Evolutionary conservation across 1,140 invertebrate genomes (phyloP).

Genomic region (Calephelis virginiensis): DNA sequence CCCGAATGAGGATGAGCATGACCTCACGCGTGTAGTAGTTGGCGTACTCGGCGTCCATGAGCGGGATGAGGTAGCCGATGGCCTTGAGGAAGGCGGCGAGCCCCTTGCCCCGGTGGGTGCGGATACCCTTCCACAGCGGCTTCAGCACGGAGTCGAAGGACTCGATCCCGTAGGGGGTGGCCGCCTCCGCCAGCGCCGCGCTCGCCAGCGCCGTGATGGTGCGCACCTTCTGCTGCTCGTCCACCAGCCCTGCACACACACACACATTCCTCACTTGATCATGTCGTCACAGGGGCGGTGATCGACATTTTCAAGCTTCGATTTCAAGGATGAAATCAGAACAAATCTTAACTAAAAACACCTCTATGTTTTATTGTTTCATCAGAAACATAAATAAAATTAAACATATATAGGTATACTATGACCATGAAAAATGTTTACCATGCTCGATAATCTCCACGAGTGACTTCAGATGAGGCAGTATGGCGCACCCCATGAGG

Average conservation of each 20-base stretch:
- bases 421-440: conserved; percentile 51
- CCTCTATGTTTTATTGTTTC: too few relatives aligned
- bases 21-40: conserved; percentile 99
- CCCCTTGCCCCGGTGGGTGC: conserved; percentile 98
- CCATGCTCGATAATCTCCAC: conserved; percentile 99
- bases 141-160: conserved; percentile 99
- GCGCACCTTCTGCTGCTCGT: conserved; percentile 93
- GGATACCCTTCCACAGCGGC: conserved; percentile 99
- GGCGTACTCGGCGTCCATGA: conserved; percentile 99
- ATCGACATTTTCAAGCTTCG: too few relatives aligned
- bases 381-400: conserved; percentile 6
- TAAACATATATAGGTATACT: not conserved
- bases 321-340: too few relatives aligned
- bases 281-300: not conserved
- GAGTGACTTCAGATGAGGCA: conserved; percentile 98
- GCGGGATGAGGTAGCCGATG: conserved; percentile 98
- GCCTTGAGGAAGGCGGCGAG: conserved; percentile 99
- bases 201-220: conserved; percentile 99
- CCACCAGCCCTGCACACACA: conserved; percentile 81
- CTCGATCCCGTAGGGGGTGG: conserved; percentile 99
- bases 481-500: conserved; percentile 99
- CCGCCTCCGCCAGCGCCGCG: conserved; percentile 97
- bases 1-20: conserved; percentile 99
- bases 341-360: too few relatives aligned
- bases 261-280: not conserved